Base-by-base conservation (phyloP, 2,113 vertebrate genomes). In the Hippopotamus amphibius region DNA sequence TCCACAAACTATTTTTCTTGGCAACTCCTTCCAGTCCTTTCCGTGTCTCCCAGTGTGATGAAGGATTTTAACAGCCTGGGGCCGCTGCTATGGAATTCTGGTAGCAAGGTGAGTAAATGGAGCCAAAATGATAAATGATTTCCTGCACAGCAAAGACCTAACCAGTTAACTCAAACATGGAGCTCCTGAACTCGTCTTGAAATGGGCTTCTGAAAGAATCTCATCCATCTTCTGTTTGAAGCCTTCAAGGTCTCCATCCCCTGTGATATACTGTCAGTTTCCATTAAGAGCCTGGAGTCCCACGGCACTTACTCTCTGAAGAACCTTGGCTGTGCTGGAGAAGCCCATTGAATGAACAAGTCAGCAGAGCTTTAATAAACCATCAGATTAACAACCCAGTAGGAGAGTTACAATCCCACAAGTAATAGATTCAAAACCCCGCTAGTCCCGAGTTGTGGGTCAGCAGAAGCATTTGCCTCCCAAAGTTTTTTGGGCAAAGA, bases 361-460 rank as follows among this genome's bases (percentile, higher is more conserved):
- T 81, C 53, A 50, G 22, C 74, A 77, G 46, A 88, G 19, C 37
- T 92, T 95, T 79, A 85, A 71, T 90, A 96, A 95, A 92, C 88
- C 72, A 92, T 41, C 59, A 57, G 14, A 90, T 96, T 89, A 85
- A 88, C 24, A n/a, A 7, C 55, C 43, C n/a, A 21, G 28, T 74
- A 79, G 82, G 69, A 96, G 66, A 88, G 43, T 83, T 90, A 87
- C 0, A n/a, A 74, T 72, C 57, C 68, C 71, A 21, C 88, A 96
- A 88, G 72, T 53, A 95, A 91, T 43, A 91, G 81, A 88, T 84
- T 90, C 96, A 83, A 98, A 92, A 69, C 33, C 61, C 46, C 61
- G 28, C 19, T 19, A 19, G 10, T 81, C 46, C 66, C 28, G 48
- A 46, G 59, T 63, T 79, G 33, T 76, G 17, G 37, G 57, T 69